phyloP scores from a whole-genome alignment of 2,113 vertebrate genomes.

The Arvicanthis niloticus region DNA sequence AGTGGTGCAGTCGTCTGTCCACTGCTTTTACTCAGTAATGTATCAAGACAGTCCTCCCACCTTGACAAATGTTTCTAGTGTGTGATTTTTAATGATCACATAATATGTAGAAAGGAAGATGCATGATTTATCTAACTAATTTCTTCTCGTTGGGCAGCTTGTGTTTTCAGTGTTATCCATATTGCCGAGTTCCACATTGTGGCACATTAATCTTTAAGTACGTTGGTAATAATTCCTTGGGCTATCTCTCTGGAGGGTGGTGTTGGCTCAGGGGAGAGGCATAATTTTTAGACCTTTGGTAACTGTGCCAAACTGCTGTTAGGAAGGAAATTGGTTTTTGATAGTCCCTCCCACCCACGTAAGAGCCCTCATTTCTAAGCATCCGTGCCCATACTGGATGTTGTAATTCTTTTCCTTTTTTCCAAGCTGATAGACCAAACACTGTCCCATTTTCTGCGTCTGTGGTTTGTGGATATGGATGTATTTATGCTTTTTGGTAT shows the following conservation, averaged over 20 bases:
- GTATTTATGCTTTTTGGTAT: background rate
- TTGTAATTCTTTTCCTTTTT: conserved; percentile 49
- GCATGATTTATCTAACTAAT: conserved; percentile 63
- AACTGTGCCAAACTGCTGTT: conserved; percentile 43
- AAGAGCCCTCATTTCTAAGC: background rate
- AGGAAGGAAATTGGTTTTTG: conserved; percentile 35
- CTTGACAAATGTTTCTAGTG: conserved; percentile 42
- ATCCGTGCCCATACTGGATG: background rate
- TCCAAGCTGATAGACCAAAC: conserved; percentile 18
- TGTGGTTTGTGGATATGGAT: background rate
- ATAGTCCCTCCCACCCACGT: background rate
- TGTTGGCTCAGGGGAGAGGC: conserved; percentile 5
- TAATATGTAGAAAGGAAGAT: background rate
- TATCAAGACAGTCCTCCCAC: background rate
- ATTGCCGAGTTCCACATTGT: conserved; percentile 9
- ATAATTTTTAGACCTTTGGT: conserved; percentile 48
- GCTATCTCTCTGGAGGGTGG: conserved; percentile 49
- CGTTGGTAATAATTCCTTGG: background rate
- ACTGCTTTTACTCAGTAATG: background rate
- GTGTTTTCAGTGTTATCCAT: background rate
- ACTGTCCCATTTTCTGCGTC: background rate
- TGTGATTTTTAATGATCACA: conserved; percentile 35
- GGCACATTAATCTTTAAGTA: conserved; percentile 41
- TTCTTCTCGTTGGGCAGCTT: conserved; percentile 48
- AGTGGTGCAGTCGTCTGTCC: background rate